A percentile compares a stretch with the other conserved stretches of the same genome.
Conservation (phyloP, 2,113 vertebrate species). For the Polypterus bichir region DNA sequence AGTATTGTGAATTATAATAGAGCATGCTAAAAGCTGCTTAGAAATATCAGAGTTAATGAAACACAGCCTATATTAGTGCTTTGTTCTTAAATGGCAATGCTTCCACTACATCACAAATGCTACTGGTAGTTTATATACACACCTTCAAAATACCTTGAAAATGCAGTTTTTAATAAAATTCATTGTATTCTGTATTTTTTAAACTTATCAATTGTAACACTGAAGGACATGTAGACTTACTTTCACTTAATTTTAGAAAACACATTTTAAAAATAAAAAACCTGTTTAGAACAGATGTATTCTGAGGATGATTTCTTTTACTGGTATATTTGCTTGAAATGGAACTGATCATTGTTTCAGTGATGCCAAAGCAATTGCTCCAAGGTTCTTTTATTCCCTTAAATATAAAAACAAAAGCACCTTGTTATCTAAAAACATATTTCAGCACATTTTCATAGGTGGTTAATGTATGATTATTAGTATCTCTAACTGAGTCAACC, state of each 20-base stretch:
- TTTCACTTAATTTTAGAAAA: no score
- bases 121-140: background rate
- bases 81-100: no score
- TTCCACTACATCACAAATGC: no score
- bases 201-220: background rate
- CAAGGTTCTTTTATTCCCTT: background rate
- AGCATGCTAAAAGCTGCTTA: no score
- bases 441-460: background rate
- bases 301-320: background rate
- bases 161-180: background rate
- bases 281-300: background rate
- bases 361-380: background rate
- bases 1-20: no score
- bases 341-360: slow-evolving; percentile 6
- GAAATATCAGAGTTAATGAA: no score
- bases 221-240: background rate
- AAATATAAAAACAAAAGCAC: background rate
- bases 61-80: no score
- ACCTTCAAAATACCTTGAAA: background rate
- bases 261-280: background rate
- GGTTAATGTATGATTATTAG: background rate
- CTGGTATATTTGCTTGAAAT: slow-evolving; percentile 9
- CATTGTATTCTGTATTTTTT: background rate
- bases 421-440: background rate
- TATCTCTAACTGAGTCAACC: background rate